Base-by-base conservation (phyloP, 2,113 vertebrate genomes). In the Tricholaema leucomelas region DNA sequence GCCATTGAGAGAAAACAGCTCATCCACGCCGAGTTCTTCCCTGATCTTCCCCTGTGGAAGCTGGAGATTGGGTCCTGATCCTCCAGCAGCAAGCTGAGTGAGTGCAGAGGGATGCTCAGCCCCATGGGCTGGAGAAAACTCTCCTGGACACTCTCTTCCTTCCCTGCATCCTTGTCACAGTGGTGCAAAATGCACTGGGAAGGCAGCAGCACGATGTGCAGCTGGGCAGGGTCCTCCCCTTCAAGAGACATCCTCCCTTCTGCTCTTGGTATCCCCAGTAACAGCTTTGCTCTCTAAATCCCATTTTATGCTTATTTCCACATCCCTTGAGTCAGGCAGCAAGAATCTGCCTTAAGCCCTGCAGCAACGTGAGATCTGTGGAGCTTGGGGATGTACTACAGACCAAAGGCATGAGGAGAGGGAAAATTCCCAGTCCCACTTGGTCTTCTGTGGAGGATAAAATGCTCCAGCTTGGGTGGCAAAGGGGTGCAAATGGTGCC, bases 281-380 rank as follows among this genome's bases (percentile, higher is more conserved):
- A 81, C 42, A 72, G 88, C 87, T 94, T 61, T 69, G 88, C 92
- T 81, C 78, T 81, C 65, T 14, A 88, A 95, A 94, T 94, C 94
- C 91, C 63, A 58, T 94, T 94, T 93, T 88, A 46, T 72, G 87
- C 92, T 67, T 87, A 69, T 94, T 96, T 78, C 74, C 44, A 69
- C 84, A 75, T 92, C 84, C 87, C 84, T 92, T 86, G 88, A 95
- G 70, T 48, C 70, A 75, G 74, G 70, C 86, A 75, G 74, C 5
- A 42, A 91, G 81, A 91, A 86, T 81, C 70, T 87, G 94, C 58
- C 74, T 92, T 88, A 92, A 93, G 61, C 44, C 61, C 63, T 4
- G 54, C 52, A 88, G 66, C 74, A 44, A 79, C 2, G 17, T 3
- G 66, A 88, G 81, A 79, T 91, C 87, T 93, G 77, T 60, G 73